Conservation (phyloP, 2,888 invertebrate species). For the Melieria omissa region DNA sequence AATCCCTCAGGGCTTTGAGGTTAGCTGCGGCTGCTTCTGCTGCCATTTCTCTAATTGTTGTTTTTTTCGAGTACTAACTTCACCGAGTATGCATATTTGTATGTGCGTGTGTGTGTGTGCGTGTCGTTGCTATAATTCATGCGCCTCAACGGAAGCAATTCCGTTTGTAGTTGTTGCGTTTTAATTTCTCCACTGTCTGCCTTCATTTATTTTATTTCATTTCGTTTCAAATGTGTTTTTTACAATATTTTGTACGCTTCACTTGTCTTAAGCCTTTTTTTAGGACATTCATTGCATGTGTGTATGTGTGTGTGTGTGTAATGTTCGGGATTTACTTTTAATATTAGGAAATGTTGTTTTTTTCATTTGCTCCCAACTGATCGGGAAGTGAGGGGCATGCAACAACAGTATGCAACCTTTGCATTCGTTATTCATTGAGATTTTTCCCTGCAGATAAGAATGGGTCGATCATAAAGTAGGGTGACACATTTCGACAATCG, state of each 20-base stretch:
- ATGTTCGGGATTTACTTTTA: no score
- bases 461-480: not conserved
- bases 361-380: no score
- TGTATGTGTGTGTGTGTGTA: no score
- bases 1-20: no score
- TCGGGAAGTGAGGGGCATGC: no score
- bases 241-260: constrained; percentile 1
- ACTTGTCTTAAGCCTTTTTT: constrained; percentile 7
- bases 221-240: not conserved
- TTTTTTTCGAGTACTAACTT: not conserved
- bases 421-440: no score
- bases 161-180: not conserved
- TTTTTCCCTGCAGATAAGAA: not conserved
- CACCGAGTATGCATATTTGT: not conserved
- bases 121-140: not conserved
- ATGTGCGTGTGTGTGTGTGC: not conserved
- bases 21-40: no score
- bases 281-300: no score
- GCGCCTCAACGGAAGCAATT: constrained; percentile 24
- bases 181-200: not conserved
- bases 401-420: no score
- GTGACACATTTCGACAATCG: not conserved
- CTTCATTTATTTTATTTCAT: not conserved
- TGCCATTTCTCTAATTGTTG: no score
- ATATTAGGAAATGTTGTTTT: no score